Evolutionary conservation across 2,797 vertebrate genomes (phyloP), one percentile per base, ranked within the genome.

Genomic region (Chiloscyllium punctatum): DNA sequence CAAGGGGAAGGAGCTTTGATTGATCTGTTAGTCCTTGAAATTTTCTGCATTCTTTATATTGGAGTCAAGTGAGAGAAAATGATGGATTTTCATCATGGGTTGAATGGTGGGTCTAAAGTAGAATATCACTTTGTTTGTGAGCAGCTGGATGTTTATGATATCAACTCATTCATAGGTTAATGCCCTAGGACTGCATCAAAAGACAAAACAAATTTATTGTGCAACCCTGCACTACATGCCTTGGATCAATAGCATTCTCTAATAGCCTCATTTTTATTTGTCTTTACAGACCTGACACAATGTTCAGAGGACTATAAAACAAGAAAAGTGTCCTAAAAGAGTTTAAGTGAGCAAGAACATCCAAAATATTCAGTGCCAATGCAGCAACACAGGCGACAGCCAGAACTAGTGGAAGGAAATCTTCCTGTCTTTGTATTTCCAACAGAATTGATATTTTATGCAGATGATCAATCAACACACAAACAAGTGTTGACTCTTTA

Each of bases 391-490:
- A 99, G 98, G 98, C 98, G 98, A 97, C 98, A 99, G 98, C 98
- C 99, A 98, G 99, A 99, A 97, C 98, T 99, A 98, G 99, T 99
- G 99, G 99, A 99, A 98, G 99, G 99, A 98, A 99, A 98, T 98
- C 99, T 99, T 99, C 99, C 99, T 66, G 99, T 99, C 97, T 99
- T 99, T 96, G 99, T 99, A 97, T 99, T 99, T 97, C 99, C 99
- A 97, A 99, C 99, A 53, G 99, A 99, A 97, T 98, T 99, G 96
- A 97, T 99, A 98, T 99, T 99, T 98, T 99, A 99, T 96, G 99
- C 99, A 95, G 99, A 99, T 97, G 99, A 99, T 97, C 99, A 99
- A 98, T 98, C 98, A 53, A 99, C 99, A 96, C 99, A 99, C 97
- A 99, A 99, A 97, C 99, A 99, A 97, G 99, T 99, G 98, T 98